Conservation (phyloP, 2,797 vertebrate species). For the Xyrichtys novacula region DNA sequence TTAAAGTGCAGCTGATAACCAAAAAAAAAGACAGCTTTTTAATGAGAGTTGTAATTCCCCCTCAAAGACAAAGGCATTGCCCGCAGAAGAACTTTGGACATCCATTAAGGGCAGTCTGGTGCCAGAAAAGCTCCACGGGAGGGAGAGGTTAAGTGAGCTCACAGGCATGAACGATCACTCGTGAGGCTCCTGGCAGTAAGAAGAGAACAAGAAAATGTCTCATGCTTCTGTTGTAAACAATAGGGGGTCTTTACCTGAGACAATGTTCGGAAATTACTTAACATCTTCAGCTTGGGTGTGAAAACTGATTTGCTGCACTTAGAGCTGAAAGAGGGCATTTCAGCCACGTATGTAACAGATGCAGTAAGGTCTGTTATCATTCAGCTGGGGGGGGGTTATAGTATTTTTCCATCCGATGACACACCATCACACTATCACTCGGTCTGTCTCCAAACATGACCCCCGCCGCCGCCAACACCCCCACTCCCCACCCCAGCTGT, state of each 20-base stretch:
- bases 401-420: constrained; percentile 40
- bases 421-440: constrained; percentile 53
- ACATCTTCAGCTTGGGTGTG: constrained; percentile 32
- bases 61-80: constrained; percentile 19
- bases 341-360: constrained; percentile 22
- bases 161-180: constrained; percentile 54
- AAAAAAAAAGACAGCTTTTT: constrained; percentile 29
- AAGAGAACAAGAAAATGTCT: constrained; percentile 43
- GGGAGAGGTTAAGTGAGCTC: constrained; percentile 60
- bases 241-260: constrained; percentile 54
- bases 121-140: constrained; percentile 40
- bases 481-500: too few relatives aligned
- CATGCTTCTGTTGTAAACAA: constrained; percentile 51
- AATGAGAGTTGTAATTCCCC: constrained; percentile 37
- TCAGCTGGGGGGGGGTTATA: constrained; percentile 34
- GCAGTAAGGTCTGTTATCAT: constrained; percentile 33
- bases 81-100: constrained; percentile 33
- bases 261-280: constrained; percentile 44
- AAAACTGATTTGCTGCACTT: constrained; percentile 45
- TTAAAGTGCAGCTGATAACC: constrained; percentile 22
- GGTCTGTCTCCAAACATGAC: constrained; percentile 41
- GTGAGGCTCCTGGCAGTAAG: constrained; percentile 36
- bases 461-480: too few relatives aligned
- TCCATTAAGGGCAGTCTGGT: constrained; percentile 46
- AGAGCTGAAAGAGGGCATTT: constrained; percentile 33